phyloP scores from a whole-genome alignment of 2,113 vertebrate genomes.

The Chaetodon trifascialis region DNA sequence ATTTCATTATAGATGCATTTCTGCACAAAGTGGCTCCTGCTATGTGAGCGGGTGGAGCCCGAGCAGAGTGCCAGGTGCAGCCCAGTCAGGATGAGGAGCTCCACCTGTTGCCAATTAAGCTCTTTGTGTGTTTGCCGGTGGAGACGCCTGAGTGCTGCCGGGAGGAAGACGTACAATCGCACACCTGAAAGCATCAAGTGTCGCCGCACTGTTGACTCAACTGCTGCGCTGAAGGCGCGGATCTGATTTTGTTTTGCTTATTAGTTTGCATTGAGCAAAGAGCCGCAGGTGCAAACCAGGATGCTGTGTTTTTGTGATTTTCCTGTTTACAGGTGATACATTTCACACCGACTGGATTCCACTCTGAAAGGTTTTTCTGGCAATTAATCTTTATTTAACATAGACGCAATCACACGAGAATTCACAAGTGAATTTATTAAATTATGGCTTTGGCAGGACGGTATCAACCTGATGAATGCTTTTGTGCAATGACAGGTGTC shows the following conservation, averaged over 20 bases:
- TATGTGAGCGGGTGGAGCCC: background rate
- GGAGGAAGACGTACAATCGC: background rate
- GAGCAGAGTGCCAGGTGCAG: constrained; percentile 41
- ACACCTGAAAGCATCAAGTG: constrained; percentile 4
- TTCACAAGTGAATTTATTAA: background rate
- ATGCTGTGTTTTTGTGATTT: background rate
- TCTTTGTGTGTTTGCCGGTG: background rate
- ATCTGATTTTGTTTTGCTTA: background rate
- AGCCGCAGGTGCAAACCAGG: constrained; percentile 1
- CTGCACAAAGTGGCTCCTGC: background rate
- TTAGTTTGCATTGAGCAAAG: background rate
- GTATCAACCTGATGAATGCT: background rate
- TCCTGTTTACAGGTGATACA: background rate
- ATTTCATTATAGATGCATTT: background rate
- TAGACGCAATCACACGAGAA: background rate
- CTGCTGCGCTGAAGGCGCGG: background rate
- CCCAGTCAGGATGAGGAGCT: background rate
- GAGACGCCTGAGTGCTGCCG: background rate
- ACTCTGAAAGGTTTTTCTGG: background rate
- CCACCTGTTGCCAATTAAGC: constrained; percentile 24
- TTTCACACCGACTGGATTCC: background rate
- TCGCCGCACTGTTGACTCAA: background rate
- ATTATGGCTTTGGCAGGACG: background rate
- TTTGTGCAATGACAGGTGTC: background rate
- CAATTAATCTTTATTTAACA: background rate